Evolutionary conservation across 2,113 vertebrate genomes (phyloP).

Genomic region (Oenanthe melanoleuca): DNA sequence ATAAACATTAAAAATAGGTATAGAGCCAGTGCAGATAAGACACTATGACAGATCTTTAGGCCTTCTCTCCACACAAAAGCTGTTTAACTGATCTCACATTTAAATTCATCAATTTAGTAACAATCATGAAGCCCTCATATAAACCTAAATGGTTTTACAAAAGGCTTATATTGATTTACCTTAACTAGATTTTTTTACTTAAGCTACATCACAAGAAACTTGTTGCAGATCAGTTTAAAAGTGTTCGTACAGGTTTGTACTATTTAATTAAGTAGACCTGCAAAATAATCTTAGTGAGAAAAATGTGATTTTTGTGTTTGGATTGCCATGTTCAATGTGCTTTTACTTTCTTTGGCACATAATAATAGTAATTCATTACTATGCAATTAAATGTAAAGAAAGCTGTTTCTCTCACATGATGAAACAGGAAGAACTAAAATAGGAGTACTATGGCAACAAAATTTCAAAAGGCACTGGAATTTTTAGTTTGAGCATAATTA

Average conservation of each 20-base stretch:
- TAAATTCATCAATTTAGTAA: conserved; percentile 13
- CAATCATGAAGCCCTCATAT: neutral
- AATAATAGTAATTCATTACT: neutral
- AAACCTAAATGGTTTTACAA: neutral
- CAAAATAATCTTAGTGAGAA: neutral
- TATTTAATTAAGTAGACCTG: neutral
- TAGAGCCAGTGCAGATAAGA: neutral
- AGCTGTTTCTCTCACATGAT: neutral
- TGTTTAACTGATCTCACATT: neutral
- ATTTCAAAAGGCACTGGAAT: neutral
- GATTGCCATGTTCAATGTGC: neutral
- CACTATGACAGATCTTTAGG: neutral
- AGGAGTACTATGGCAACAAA: neutral
- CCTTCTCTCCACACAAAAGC: neutral
- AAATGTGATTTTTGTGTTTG: neutral
- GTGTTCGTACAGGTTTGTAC: neutral
- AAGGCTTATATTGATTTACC: conserved; percentile 29
- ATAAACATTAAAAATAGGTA: neutral
- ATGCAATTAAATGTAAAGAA: neutral
- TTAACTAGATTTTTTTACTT: neutral
- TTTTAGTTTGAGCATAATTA: neutral
- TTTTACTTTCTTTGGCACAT: neutral
- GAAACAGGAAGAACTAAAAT: neutral
- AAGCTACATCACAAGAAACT: neutral
- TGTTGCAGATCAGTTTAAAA: neutral